These are phyloP conservation scores for Phrynocephalus forsythii DNA, from an alignment of 2,797 vertebrate species.

Conservation along the genomic window DNA sequence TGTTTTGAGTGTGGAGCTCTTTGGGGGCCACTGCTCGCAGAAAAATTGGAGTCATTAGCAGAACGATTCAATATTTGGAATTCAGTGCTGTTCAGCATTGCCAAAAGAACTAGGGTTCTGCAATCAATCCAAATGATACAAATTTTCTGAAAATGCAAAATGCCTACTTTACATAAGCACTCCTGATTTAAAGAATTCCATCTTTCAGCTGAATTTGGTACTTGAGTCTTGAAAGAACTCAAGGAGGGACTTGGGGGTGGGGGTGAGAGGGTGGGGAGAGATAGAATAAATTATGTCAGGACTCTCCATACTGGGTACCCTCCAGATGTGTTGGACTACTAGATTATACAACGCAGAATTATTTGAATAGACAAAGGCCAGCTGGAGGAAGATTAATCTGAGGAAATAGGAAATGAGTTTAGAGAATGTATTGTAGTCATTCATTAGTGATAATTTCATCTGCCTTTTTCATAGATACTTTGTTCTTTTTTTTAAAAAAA, in stretches of 20 bases:
- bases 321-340: no score
- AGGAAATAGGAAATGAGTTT: neutral
- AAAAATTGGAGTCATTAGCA: neutral
- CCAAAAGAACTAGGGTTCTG: neutral
- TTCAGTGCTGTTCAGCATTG: neutral
- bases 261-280: no score
- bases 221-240: neutral
- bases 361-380: neutral
- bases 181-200: neutral
- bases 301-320: no score
- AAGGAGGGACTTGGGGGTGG: neutral
- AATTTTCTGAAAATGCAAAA: neutral
- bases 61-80: neutral
- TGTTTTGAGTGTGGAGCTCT: neutral
- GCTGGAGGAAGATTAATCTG: neutral
- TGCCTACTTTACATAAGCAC: conserved; percentile 2
- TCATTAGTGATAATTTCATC: neutral
- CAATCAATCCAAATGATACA: conserved; percentile 9
- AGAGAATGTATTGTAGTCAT: neutral
- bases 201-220: neutral
- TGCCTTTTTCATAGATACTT: neutral
- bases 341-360: no score
- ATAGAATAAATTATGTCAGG: neutral
- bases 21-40: neutral
- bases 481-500: no score